Percentiles rank a stretch among this genome's conserved stretches.
phyloP scores from a whole-genome alignment of 2,797 vertebrate species.

The Pangasius larnaudii region DNA sequence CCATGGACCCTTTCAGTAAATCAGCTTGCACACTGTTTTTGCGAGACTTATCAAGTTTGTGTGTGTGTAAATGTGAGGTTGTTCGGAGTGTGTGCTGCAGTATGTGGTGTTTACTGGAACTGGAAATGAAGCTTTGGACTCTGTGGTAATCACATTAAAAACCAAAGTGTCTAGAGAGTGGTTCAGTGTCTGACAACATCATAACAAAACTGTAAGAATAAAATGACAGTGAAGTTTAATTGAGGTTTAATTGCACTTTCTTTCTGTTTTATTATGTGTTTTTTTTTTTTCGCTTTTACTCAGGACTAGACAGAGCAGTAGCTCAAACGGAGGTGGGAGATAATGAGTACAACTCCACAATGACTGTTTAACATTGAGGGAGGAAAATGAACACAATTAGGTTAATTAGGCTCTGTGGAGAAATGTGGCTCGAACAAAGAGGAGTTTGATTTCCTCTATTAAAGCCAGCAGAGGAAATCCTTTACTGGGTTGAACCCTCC shows the following conservation, averaged over 20 bases:
- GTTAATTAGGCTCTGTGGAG: conserved; percentile 57
- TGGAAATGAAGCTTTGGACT: conserved; percentile 31
- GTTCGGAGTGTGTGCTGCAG: not conserved
- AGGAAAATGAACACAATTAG: conserved; percentile 58
- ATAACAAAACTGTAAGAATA: conserved; percentile 49
- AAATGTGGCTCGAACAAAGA: conserved; percentile 51
- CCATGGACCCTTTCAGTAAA: not conserved
- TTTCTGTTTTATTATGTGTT: conserved; percentile 56
- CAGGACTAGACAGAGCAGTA: conserved; percentile 45
- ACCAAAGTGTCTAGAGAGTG: conserved; percentile 53
- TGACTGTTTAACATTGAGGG: conserved; percentile 53
- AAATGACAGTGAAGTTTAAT: conserved; percentile 51
- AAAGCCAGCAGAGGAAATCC: conserved; percentile 59
- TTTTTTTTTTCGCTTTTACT: not conserved
- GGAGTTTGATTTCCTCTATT: conserved; percentile 62
- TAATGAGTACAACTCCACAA: conserved; percentile 57
- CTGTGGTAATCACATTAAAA: conserved; percentile 48
- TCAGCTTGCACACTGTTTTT: not conserved
- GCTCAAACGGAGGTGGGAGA: conserved; percentile 49
- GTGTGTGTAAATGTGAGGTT: not conserved
- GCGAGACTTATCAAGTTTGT: not conserved
- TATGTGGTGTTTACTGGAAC: conserved; percentile 21
- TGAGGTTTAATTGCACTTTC: conserved; percentile 53
- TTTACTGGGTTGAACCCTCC: conserved; percentile 60
- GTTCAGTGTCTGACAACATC: conserved; percentile 42